phyloP scores from a whole-genome alignment of 2,797 vertebrate species.

The Lophotriccus pileatus region DNA sequence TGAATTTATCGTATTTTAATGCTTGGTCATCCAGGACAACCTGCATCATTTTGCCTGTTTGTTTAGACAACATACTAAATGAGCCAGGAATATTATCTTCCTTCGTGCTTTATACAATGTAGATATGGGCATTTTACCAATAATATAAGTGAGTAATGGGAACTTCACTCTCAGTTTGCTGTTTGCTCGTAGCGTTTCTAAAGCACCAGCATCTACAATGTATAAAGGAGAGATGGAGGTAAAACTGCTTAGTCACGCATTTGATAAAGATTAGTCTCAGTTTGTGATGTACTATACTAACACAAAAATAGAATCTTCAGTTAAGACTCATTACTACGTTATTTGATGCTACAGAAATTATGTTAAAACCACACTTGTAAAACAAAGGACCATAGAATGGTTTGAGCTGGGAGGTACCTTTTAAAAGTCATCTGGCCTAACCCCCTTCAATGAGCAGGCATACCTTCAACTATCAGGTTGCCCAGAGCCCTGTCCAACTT shows the following conservation, averaged over 20 bases:
- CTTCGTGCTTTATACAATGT: not conserved
- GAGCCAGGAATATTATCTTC: not conserved
- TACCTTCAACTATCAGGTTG: not conserved
- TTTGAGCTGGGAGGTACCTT: not conserved
- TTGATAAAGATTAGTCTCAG: not conserved
- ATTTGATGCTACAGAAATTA: not conserved
- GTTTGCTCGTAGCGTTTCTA: not conserved
- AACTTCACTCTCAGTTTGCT: not conserved
- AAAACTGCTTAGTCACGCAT: not conserved
- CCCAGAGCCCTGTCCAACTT: not conserved
- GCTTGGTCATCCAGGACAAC: not conserved
- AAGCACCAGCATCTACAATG: not conserved
- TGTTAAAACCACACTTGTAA: not conserved
- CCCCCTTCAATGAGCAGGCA: not conserved
- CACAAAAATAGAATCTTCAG: not conserved
- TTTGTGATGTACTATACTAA: not conserved
- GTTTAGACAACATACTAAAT: not conserved
- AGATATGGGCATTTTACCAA: not conserved
- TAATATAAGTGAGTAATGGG: not conserved
- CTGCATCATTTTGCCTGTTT: not conserved
- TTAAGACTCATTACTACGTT: not conserved
- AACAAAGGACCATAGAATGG: not conserved
- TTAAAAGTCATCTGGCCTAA: not conserved
- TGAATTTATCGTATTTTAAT: not conserved
- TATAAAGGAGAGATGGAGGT: not conserved